Base-by-base conservation (phyloP, 2,888 invertebrate species). In the Lasioglossum calceatum region DNA sequence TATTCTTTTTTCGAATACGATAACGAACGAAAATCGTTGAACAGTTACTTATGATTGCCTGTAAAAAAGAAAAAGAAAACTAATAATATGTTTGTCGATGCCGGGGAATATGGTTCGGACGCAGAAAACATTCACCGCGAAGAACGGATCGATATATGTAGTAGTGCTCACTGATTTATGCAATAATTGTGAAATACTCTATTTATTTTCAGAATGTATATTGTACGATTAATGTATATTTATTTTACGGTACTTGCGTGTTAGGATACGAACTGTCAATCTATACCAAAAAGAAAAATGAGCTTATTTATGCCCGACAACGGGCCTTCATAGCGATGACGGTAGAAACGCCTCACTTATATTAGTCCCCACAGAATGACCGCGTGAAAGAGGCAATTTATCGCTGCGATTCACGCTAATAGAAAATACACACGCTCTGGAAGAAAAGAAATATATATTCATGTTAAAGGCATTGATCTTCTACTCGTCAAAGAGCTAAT, bases 161-260 rank as follows among this genome's bases (percentile, higher is more conserved):
- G 78, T 79, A 87, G 76, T 89, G 92, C 91, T 91, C 92, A 92
- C 87, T 89, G 88, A 91, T 90, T 91, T 87, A 90, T 84, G 92
- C 92, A 92, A 92, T 92, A 92, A 92, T 90, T 87, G 89, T 86
- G 82, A 81, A 84, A 88, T 91, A 91, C 84, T 91, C 86, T 84
- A 87, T 82, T 88, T 91, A 88, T 86, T 89, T 89, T 89, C 86
- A 85, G 89, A 79, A 81, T 79, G 79, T 81, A 76, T 74, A 77
- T 87, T 86, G 77, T 81, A 77, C 75, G 74, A 87, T 85, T 78
- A 44, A 75, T 79, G 73, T 86, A 82, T 87, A 75, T 89, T 84
- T 90, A 90, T 90, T 88, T 58, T 90, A 85, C 81, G 79, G 75
- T 75, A 87, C 76, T 75, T 36, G 73, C 73, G 81, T 73, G 77